These are phyloP conservation scores for Setipinna tenuifilis DNA, from an alignment of 2,797 vertebrate species.

Conservation along the genomic window DNA sequence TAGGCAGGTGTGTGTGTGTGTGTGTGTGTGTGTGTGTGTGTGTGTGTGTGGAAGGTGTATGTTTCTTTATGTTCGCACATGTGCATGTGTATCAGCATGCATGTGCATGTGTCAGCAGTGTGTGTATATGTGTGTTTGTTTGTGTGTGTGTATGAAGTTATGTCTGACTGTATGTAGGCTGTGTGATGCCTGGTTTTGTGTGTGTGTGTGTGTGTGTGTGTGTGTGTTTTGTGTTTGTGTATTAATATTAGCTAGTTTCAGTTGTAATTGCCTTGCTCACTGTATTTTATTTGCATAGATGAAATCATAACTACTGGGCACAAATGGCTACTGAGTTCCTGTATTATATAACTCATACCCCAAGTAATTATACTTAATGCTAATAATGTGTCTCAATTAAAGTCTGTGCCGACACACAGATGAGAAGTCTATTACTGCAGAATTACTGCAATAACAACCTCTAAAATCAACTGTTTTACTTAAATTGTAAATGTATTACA, in stretches of 20 bases:
- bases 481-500: neutral
- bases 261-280: neutral
- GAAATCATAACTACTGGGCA: neutral
- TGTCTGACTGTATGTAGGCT: too few species aligned
- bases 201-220: too few species aligned
- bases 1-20: neutral
- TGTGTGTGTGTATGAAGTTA: too few species aligned
- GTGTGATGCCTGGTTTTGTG: too few species aligned
- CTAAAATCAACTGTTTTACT: neutral
- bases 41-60: neutral
- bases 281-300: neutral
- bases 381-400: neutral
- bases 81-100: neutral
- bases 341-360: neutral
- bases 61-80: neutral
- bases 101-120: neutral
- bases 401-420: neutral
- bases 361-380: neutral
- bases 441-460: neutral
- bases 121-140: too few species aligned
- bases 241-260: neutral
- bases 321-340: neutral
- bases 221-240: too few species aligned
- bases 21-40: slow-evolving; percentile 2
- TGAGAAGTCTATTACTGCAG: neutral